Evolutionary conservation across 1,140 invertebrate genomes (phyloP).

Genomic region (Aphaenogaster ashmeadi): DNA sequence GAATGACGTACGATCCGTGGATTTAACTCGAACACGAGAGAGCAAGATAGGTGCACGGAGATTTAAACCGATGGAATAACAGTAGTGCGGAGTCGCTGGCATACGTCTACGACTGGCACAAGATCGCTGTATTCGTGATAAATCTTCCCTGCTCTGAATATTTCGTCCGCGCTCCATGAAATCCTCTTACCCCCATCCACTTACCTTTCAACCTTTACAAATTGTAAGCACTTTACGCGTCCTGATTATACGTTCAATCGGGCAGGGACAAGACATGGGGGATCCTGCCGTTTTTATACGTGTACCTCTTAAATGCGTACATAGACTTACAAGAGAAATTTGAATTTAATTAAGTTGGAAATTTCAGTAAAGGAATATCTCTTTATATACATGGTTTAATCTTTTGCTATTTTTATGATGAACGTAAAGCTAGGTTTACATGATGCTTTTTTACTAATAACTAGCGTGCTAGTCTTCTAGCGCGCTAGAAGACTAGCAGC

Average conservation of each 20-base stretch:
- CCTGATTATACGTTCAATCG: slow-evolving; percentile 72
- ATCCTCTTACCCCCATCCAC: slow-evolving; percentile 26
- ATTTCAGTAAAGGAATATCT: not conserved
- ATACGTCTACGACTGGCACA: slow-evolving; percentile 59
- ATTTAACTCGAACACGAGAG: slow-evolving; percentile 48
- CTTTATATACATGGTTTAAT: not conserved
- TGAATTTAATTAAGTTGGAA: slow-evolving; percentile 8
- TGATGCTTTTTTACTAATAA: too few relatives aligned
- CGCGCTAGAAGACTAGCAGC: too few relatives aligned
- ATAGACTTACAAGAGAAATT: not conserved
- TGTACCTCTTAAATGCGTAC: not conserved
- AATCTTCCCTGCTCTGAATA: slow-evolving; percentile 62
- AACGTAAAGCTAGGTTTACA: not conserved
- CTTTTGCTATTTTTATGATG: not conserved
- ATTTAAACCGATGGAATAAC: slow-evolving; percentile 63
- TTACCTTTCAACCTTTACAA: slow-evolving; percentile 38
- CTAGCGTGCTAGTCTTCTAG: too few relatives aligned
- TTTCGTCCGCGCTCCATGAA: slow-evolving; percentile 41
- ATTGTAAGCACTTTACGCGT: slow-evolving; percentile 68
- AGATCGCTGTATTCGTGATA: slow-evolving; percentile 70
- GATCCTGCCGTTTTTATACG: not conserved
- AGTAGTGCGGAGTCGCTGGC: slow-evolving; percentile 34
- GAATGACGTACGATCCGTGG: slow-evolving; percentile 65
- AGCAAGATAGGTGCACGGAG: slow-evolving; percentile 66
- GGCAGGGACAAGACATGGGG: not conserved